Evolutionary conservation across 2,888 invertebrate genomes (phyloP), one percentile per base, ranked within the genome.

Genomic region (Drosophila atroscutellata): DNA sequence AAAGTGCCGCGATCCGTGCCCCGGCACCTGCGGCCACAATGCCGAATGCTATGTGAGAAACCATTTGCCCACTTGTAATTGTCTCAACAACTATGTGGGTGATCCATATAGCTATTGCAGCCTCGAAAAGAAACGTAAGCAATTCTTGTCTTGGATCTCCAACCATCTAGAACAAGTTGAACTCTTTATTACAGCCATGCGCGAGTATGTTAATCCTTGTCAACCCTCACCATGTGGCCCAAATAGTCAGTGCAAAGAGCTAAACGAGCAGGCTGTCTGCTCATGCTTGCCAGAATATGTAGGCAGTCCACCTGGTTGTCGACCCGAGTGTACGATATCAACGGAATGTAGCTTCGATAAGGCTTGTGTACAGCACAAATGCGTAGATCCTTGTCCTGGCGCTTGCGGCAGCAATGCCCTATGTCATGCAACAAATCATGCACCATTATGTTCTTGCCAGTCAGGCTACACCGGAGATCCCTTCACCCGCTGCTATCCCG

Each of bases 1-100:
- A 79, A 96, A 96, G 93, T 97, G 97, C 91, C 94, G 94, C 87
- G 96, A 97, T 93, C 97, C 97, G 28, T 97, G 97, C 84, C 96
- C 96, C 11, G 96, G 96, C 80, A 95, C 95, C 36, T 97, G 97
- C 90, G 96, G 96, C 7, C 94, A 95, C 77, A 96, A 96, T 86
- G 96, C 97, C 26, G 94, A 95, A 54, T 97, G 97, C 90, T 95
- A 95, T 93, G 96, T 96, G 20, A 94, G 95, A 20, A 96, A 96
- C 83, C 96, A 96, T 93, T 89, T 96, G 85, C 95, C 96, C 65
- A 93, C 94, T 49, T 95, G 97, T 89, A 95, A 94, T 69, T 97
- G 97, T 91, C 93, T 94, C 18, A 92, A 93, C 69, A 96, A 96
- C 56, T 96, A 95, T 91, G 95, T 95, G 20, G 97, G 97, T 75